Evolutionary conservation across 1,140 invertebrate species (phyloP), one percentile per base, ranked within the genome.

Genomic region (Idris sp.): DNA sequence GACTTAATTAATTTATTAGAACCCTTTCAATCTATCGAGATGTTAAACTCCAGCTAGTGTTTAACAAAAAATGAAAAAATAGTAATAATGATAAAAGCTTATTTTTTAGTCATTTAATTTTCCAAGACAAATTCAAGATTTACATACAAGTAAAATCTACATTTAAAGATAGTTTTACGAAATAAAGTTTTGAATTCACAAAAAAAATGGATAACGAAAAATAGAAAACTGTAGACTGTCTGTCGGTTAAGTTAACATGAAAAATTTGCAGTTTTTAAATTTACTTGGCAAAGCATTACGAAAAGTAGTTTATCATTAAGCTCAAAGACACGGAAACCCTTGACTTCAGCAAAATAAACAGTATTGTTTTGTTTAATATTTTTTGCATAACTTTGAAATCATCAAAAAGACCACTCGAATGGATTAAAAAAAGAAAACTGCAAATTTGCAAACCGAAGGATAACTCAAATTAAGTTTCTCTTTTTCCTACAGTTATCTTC

Each of bases 291-390:
- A 41, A 49, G 44, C 38, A 51, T 49, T 41, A 35, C 35, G 58
- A 41, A 36, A 40, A 62, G 43, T 59, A 59, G 46, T 62, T 62
- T 62, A 51, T 31, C 46, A 26, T 10, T 15, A 43, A 28, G 58
- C 46, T 62, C 38, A 51, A 62, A 62, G 51, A 28, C 46, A 8
- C 25, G 19, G 2, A 33, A 13, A 51, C 35, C 44, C 46, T 25
- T 41, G 43, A 62, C 25, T 49, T 15, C 48, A 49, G 40, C 33
- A 33, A 22, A 31, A 9, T 22, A 16, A 16, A 16, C 15, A 6
- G 30, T 15, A 31, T 56, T 40, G 22, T 53, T 53, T 26, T 14
- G 19, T 7, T 22, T 18, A 36, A 41, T 26, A 40, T 54, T 41
- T 41, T 13, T 13, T 13, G 30, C 15, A 7, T 36, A 7, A 7